Conservation (phyloP, 2,797 vertebrate species). For the Argya squamiceps region DNA sequence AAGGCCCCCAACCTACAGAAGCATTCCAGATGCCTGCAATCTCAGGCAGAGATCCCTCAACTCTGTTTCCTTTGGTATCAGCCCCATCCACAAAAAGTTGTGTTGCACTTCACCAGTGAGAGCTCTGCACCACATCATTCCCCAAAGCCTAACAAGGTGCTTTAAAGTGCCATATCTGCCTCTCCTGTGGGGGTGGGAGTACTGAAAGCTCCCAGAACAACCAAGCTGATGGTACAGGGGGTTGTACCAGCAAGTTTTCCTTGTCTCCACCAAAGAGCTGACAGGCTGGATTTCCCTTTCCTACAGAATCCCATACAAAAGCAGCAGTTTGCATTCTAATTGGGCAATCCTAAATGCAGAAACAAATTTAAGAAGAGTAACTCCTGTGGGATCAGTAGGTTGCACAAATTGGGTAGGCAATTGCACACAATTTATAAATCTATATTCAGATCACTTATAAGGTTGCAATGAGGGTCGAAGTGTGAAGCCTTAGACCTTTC, state of each 20-base stretch:
- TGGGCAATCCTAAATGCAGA: background rate
- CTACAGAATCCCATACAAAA: background rate
- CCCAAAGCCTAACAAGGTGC: background rate
- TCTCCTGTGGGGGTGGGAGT: background rate
- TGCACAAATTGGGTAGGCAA: background rate
- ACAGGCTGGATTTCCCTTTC: background rate
- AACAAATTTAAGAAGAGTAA: background rate
- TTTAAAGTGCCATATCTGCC: background rate
- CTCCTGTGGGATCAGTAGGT: background rate
- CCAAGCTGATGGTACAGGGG: background rate
- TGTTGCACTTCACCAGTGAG: background rate
- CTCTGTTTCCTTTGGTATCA: background rate
- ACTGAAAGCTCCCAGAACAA: background rate
- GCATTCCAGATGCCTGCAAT: background rate
- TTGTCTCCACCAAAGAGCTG: background rate
- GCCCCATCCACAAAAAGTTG: background rate
- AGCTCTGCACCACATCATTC: background rate
- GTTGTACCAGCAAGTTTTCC: background rate
- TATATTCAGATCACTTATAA: background rate
- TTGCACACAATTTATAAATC: background rate
- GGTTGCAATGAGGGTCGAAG: background rate
- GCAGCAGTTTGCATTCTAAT: background rate
- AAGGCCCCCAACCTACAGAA: accelerated
- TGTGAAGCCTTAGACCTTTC: background rate
- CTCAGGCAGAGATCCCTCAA: background rate